Conservation (phyloP, 2,113 vertebrate species). For the Sphaerodactylus townsendi region DNA sequence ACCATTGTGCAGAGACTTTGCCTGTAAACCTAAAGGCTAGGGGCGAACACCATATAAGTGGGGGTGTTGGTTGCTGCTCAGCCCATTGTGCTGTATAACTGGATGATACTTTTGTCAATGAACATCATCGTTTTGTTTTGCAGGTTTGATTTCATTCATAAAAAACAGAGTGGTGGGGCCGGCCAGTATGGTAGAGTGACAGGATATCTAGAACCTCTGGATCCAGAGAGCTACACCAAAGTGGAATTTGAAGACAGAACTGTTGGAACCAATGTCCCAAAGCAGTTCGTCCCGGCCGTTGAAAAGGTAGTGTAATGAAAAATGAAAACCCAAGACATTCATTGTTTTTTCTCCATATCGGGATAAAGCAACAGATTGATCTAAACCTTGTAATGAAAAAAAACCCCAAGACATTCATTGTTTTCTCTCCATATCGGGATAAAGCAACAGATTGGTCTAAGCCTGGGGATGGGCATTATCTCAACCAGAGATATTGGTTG, state of each 20-base stretch:
- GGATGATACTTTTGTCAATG: not conserved
- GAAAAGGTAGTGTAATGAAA: constrained; percentile 81
- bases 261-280: constrained; percentile 91
- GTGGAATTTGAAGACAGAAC: constrained; percentile 91
- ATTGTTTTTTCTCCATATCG: no score
- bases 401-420: fast-evolving
- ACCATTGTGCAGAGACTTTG: not conserved
- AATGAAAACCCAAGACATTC: fast-evolving
- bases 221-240: constrained; percentile 83
- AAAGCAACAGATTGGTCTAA: not conserved
- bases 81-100: no score
- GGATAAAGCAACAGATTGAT: not conserved
- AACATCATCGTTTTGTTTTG: not conserved
- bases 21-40: not conserved
- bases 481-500: not conserved
- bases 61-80: not conserved
- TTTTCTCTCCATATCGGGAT: not conserved
- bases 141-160: constrained; percentile 96
- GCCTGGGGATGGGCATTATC: not conserved
- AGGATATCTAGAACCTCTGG: constrained; percentile 87
- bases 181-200: constrained; percentile 95
- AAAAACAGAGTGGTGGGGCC: constrained; percentile 90
- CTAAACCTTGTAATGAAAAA: fast-evolving
- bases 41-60: no score
- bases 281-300: constrained; percentile 90